Evolutionary conservation across 1,140 invertebrate genomes (phyloP).

Genomic region (Macrotrachela quadricornifera): DNA sequence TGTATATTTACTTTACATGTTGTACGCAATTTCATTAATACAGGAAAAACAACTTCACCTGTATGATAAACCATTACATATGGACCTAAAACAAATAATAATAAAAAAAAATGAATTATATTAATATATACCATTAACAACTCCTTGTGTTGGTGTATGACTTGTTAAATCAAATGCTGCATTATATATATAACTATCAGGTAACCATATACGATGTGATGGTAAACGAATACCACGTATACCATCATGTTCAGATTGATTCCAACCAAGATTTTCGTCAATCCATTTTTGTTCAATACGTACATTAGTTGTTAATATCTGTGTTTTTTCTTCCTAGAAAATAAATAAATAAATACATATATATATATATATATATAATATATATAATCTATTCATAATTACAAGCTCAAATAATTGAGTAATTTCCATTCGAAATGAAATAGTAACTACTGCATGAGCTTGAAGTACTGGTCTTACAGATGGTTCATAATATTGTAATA

Average conservation of each 20-base stretch:
- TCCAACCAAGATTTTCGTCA: constrained; percentile 93
- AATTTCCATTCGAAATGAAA: constrained; percentile 19
- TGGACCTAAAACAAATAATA: background rate
- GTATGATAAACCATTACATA: constrained; percentile 1
- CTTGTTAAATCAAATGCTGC: constrained; percentile 41
- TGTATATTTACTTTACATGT: constrained; percentile 31
- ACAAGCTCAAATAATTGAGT: constrained; percentile 27
- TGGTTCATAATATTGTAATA: constrained; percentile 4
- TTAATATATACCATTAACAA: no score
- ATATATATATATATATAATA: background rate
- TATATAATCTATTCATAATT: background rate
- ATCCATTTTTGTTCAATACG: constrained; percentile 81
- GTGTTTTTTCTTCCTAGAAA: constrained; percentile 47
- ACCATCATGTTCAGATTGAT: constrained; percentile 75
- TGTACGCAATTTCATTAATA: constrained; percentile 5
- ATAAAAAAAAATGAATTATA: no score
- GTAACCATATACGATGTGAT: constrained; percentile 89
- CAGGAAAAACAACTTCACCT: constrained; percentile 2
- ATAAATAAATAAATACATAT: background rate
- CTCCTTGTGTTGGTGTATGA: background rate
- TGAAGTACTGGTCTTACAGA: constrained; percentile 3
- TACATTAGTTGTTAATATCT: constrained; percentile 74
- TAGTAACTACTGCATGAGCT: constrained; percentile 13
- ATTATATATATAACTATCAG: constrained; percentile 98
- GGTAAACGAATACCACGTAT: constrained; percentile 86